Base-by-base conservation (phyloP, 2,888 invertebrate species). In the Gnatocerus cornutus region DNA sequence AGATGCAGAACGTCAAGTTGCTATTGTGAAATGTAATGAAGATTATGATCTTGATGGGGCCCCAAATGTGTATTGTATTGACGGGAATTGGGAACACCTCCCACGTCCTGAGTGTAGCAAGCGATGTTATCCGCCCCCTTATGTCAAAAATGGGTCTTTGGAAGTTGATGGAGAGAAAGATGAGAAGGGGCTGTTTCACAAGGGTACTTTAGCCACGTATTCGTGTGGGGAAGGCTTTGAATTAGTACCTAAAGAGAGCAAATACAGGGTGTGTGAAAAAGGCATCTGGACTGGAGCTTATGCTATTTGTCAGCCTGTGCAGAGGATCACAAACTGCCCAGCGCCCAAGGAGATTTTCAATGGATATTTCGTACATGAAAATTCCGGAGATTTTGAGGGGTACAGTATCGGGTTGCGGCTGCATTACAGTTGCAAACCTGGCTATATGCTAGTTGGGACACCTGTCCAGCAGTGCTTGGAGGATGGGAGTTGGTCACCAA, bases 201-300 rank as follows among this genome's bases (percentile, higher is more conserved):
- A 82, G 73, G 84, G 84, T 12, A 78, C 84, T 9, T 50, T 83
- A 30, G 84, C 80, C 0, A 83, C 76, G 2, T 85, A 84, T 63
- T 71, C 77, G 1, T 85, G 85, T 71, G 74, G 73, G 33, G 75
- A 78, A 48, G 83, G 81, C 12, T 84, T 79, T 72, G 68, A 76
- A 29, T 74, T 85, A 21, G 70, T 71, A 10, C 85, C 84, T 3
- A 69, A 76, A 8, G 81, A 81, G 55, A 84, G 84, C 72, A 76
- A 78, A 61, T 78, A 80, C 64, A 76, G 84, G 46, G 80, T 83
- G 7, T 85, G 85, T 72, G 83, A 84, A 73, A 82, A 83, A 67
- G 84, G 84, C n/a, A 78, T 80, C 55, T 85, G 85, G 85, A 83
- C 83, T 29, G 84, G 85, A n/a, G 76, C 79, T 0, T 74, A 76